phyloP scores from a whole-genome alignment of 1,140 invertebrate genomes.

The Drosophila tani region DNA sequence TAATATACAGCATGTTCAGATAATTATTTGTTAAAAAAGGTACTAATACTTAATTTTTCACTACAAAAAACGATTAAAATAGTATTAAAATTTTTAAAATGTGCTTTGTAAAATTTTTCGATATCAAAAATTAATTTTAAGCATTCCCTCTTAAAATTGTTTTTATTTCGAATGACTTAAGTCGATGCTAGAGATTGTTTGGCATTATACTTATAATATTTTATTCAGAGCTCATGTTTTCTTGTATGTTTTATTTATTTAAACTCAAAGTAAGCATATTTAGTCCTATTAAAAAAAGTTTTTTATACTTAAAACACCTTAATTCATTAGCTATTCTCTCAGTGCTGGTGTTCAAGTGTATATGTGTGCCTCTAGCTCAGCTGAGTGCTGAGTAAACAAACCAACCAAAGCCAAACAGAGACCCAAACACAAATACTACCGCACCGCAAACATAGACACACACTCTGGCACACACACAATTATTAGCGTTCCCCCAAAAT shows the following conservation, averaged over 20 bases:
- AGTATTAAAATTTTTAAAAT: neutral
- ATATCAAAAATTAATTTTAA: neutral
- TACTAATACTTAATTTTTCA: no score
- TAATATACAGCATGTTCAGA: neutral
- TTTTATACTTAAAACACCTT: neutral
- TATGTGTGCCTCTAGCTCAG: conserved; percentile 52
- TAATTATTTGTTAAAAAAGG: neutral
- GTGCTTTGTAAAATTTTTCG: neutral
- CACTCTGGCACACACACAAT: conserved; percentile 27
- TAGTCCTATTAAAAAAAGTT: neutral
- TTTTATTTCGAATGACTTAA: neutral
- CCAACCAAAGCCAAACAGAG: conserved; percentile 58
- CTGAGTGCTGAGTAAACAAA: conserved; percentile 69
- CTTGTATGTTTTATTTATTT: neutral
- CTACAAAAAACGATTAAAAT: no score
- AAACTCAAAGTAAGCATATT: neutral
- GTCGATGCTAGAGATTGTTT: no score
- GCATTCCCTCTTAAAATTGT: neutral
- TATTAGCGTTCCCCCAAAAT: conserved; percentile 55
- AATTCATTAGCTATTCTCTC: conserved; percentile 6
- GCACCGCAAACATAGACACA: conserved; percentile 17
- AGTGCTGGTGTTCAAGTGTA: conserved; percentile 11
- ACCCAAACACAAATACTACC: conserved; percentile 45
- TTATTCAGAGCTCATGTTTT: no score
- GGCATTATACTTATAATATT: no score